These are phyloP conservation scores for Triplophysa tibetana DNA, from an alignment of 2,113 vertebrate genomes.

Conservation along the genomic window DNA sequence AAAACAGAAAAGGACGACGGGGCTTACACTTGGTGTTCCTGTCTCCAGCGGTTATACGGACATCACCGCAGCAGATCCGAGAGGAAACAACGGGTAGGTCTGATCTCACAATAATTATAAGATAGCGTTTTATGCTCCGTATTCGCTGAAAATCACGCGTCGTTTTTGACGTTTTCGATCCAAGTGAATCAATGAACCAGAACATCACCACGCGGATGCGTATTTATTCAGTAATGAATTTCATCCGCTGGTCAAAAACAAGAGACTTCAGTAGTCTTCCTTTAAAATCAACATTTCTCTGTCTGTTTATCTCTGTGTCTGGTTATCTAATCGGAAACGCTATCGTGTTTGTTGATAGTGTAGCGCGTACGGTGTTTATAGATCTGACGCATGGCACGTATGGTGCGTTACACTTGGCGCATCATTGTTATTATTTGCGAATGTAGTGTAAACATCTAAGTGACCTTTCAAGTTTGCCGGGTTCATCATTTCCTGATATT, in stretches of 20 bases:
- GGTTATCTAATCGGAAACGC: not conserved
- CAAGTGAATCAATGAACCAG: not conserved
- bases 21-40: conserved; percentile 21
- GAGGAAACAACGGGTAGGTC: not conserved
- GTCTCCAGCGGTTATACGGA: conserved; percentile 1
- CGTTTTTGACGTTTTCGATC: not conserved
- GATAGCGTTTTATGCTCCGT: not conserved
- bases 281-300: not conserved
- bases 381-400: conserved; percentile 13
- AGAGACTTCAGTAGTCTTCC: not conserved
- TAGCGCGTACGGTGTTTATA: not conserved
- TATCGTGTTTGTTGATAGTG: conserved; percentile 9
- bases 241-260: not conserved
- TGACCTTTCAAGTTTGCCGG: not conserved
- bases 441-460: not conserved
- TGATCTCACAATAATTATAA: not conserved
- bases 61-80: not conserved
- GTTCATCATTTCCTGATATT: not conserved
- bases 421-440: not conserved
- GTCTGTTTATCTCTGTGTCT: not conserved
- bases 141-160: not conserved
- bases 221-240: not conserved
- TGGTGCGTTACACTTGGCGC: not conserved
- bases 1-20: conserved; percentile 12
- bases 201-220: not conserved